These are phyloP conservation scores for Hippopotamus amphibius DNA, from an alignment of 2,113 vertebrate genomes.

Conservation along the genomic window DNA sequence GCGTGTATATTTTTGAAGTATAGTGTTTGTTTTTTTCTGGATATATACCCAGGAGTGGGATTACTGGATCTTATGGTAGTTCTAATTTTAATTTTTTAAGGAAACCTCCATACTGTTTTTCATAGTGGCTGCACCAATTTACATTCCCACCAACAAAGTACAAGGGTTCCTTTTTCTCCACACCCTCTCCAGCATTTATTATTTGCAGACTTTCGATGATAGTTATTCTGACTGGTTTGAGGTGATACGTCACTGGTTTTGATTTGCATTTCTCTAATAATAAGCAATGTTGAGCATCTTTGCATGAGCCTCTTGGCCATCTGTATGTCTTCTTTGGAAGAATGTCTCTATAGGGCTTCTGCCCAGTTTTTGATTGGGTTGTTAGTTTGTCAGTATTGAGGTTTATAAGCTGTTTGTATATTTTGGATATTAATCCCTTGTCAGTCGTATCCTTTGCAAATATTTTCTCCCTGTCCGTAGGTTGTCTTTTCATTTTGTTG, in stretches of 20 bases:
- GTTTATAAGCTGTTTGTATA: not conserved
- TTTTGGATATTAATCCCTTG: not conserved
- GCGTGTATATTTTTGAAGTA: not conserved
- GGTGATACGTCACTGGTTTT: not conserved
- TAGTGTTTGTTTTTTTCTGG: not conserved
- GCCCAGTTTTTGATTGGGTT: not conserved
- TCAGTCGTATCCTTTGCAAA: not conserved
- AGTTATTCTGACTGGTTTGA: not conserved
- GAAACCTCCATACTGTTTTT: not conserved
- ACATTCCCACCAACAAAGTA: not conserved
- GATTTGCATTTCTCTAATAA: not conserved
- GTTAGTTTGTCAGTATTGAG: not conserved
- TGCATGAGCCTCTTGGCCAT: not conserved
- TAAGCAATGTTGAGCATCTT: not conserved
- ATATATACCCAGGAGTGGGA: not conserved
- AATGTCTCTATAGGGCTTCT: not conserved
- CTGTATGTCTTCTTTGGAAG: not conserved
- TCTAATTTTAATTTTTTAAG: not conserved
- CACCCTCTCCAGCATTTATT: not conserved
- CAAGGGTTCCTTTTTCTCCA: not conserved
- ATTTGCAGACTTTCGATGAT: not conserved
- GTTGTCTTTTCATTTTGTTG: not conserved
- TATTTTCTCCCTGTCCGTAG: not conserved
- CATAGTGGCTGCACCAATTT: not conserved
- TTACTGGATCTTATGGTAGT: not conserved